Percentiles rank a stretch among this genome's conserved stretches.
These are phyloP conservation scores for Potorous gilbertii DNA, from an alignment of 2,797 vertebrate species.

Conservation along the genomic window DNA sequence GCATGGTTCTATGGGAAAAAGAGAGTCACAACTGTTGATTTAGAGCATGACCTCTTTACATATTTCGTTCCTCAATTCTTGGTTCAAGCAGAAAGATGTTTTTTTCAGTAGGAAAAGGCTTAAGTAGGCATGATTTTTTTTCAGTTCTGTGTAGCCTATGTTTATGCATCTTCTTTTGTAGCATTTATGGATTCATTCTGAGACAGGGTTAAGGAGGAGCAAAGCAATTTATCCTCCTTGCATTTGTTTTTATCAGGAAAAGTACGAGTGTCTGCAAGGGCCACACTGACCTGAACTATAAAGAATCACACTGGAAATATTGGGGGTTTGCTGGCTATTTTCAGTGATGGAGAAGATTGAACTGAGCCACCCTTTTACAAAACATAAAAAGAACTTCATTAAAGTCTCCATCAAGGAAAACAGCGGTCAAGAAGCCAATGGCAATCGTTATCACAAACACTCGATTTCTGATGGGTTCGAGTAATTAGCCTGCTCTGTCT, in stretches of 20 bases:
- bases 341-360: conserved; percentile 71
- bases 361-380: conserved; percentile 52
- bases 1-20: conserved; percentile 45
- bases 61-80: conserved; percentile 69
- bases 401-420: conserved; percentile 55
- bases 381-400: conserved; percentile 75
- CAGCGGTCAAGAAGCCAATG: conserved; percentile 10
- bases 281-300: conserved; percentile 70
- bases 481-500: background rate
- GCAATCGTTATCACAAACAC: conserved; percentile 44
- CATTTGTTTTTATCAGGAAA: conserved; percentile 80
- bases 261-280: conserved; percentile 78
- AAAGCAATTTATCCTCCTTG: conserved; percentile 84
- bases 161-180: conserved; percentile 82
- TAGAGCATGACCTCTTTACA: conserved; percentile 61
- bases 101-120: conserved; percentile 77
- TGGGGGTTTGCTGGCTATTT: conserved; percentile 71
- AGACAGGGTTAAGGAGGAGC: conserved; percentile 82
- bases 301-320: conserved; percentile 76
- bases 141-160: conserved; percentile 64
- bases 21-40: conserved; percentile 69
- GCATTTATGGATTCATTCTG: conserved; percentile 81
- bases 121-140: conserved; percentile 78
- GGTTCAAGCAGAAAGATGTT: conserved; percentile 72
- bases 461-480: conserved; percentile 54